Evolutionary conservation across 2,113 vertebrate genomes (phyloP).

Genomic region (Bubo bubo): DNA sequence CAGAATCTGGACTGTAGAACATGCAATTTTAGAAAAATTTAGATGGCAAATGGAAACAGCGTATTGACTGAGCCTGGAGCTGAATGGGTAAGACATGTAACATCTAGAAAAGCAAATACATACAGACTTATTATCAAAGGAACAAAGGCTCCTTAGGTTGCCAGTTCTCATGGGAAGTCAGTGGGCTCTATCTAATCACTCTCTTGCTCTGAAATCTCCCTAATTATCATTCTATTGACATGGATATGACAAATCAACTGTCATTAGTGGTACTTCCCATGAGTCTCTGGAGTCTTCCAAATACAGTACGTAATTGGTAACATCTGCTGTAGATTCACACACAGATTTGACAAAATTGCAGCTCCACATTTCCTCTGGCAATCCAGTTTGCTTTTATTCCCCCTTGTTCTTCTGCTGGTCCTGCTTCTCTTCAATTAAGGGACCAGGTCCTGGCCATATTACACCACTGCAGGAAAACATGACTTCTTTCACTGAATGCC

Average conservation of each 20-base stretch:
- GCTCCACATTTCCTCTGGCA: background rate
- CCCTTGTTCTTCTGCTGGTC: background rate
- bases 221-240: background rate
- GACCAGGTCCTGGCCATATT: background rate
- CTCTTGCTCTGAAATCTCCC: background rate
- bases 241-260: background rate
- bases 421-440: background rate
- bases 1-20: background rate
- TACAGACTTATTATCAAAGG: background rate
- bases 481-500: background rate
- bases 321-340: background rate
- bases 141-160: background rate
- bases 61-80: background rate
- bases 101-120: background rate
- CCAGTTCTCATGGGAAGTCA: background rate
- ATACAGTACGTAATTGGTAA: background rate
- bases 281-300: background rate
- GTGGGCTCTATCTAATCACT: background rate
- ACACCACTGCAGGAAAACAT: background rate
- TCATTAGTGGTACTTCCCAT: background rate
- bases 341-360: background rate
- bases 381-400: background rate
- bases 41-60: background rate
- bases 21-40: background rate
- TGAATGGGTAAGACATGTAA: background rate